A percentile compares a stretch with the other conserved stretches of the same genome.
phyloP scores from a whole-genome alignment of 2,797 vertebrate species.

The Poecilia gillii region DNA sequence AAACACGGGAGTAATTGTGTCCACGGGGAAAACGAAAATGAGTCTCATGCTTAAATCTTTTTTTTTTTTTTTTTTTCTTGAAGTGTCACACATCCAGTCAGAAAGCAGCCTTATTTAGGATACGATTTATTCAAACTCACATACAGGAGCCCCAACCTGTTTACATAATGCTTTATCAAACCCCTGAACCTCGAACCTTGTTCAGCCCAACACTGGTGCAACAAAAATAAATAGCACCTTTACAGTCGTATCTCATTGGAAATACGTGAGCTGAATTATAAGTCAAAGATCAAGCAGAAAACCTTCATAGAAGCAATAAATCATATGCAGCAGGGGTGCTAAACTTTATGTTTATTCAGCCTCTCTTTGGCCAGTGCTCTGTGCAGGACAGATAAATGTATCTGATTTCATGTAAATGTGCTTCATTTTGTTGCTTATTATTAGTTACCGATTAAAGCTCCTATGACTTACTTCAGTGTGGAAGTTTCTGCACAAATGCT shows the following conservation, averaged over 20 bases:
- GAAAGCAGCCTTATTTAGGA: conserved; percentile 31
- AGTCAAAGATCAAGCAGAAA: not conserved
- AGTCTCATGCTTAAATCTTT: conserved; percentile 56
- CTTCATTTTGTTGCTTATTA: not conserved
- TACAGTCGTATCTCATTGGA: not conserved
- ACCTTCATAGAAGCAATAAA: not conserved
- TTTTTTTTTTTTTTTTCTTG: conserved; percentile 1
- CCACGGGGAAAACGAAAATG: conserved; percentile 55
- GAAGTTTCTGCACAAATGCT: not conserved
- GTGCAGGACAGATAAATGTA: too few species aligned
- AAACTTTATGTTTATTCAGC: conserved; percentile 1
- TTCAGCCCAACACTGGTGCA: not conserved
- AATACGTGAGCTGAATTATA: not conserved
- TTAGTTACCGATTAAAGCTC: conserved; percentile 3
- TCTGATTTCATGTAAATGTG: not conserved
- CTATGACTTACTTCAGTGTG: not conserved
- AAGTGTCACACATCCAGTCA: conserved; percentile 27
- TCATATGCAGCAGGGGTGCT: not conserved
- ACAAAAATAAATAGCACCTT: conserved; percentile 6
- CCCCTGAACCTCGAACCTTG: not conserved
- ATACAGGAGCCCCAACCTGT: not conserved
- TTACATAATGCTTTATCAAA: not conserved
- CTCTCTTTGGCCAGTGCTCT: not conserved
- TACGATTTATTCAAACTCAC: conserved; percentile 18
- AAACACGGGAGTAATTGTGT: conserved; percentile 60